Evolutionary conservation across 2,888 invertebrate genomes (phyloP).

Genomic region (Trachelus stipa): DNA sequence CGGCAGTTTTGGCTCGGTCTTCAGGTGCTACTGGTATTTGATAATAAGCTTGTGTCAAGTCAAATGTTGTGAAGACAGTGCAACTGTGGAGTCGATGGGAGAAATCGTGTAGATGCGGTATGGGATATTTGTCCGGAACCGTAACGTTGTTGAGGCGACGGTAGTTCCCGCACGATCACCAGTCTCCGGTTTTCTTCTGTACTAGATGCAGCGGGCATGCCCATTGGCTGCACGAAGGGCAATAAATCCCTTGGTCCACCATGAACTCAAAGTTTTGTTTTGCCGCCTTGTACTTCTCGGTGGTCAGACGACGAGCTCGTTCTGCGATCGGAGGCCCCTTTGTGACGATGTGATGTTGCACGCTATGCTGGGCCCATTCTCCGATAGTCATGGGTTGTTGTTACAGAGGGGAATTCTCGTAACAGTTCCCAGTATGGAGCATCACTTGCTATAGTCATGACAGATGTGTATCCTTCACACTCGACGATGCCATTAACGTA

Average conservation of each 20-base stretch:
- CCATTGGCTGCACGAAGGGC: slow-evolving; percentile 41
- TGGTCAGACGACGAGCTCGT: slow-evolving; percentile 35
- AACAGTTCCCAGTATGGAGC: background rate
- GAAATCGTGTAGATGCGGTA: slow-evolving; percentile 45
- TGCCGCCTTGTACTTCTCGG: slow-evolving; percentile 33
- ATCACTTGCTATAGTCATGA: slow-evolving; percentile 26
- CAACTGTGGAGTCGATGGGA: slow-evolving; percentile 24
- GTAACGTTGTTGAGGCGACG: slow-evolving; percentile 41
- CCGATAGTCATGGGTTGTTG: background rate
- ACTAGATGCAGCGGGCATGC: slow-evolving; percentile 38
- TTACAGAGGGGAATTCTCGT: background rate
- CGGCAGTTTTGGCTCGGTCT: slow-evolving; percentile 6
- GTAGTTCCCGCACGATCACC: slow-evolving; percentile 48
- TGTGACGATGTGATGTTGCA: slow-evolving; percentile 27
- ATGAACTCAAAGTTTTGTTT: slow-evolving; percentile 36
- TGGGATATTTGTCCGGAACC: slow-evolving; percentile 42
- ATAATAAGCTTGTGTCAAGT: slow-evolving; percentile 33
- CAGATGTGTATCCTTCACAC: background rate
- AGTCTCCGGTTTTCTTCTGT: slow-evolving; percentile 33
- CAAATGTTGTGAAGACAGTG: slow-evolving; percentile 21
- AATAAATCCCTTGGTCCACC: slow-evolving; percentile 36
- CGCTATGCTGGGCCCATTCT: slow-evolving; percentile 1
- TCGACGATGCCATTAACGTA: background rate
- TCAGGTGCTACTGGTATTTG: slow-evolving; percentile 32
- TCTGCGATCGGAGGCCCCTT: slow-evolving; percentile 35